Base-by-base conservation (phyloP, 1,140 invertebrate species). In the Camponotus vicinus region DNA sequence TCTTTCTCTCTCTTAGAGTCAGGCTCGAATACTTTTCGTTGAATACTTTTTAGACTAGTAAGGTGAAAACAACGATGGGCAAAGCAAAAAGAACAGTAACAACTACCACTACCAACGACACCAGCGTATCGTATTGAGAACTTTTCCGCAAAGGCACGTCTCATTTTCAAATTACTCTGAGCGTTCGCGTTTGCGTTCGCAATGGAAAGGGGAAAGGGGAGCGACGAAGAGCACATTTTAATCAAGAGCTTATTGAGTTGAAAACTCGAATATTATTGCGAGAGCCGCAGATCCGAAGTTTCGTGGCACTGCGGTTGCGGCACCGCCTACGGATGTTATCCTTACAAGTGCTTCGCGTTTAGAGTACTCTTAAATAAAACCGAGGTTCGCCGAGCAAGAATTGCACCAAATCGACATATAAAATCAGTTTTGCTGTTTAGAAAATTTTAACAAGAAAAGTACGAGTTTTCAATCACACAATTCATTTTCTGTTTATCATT, bases 251-350 rank as follows among this genome's bases (percentile, higher is more conserved):
- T 90, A 92, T 93, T 89, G 90, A 91, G 91, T 92, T 91, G 89
- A 91, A 91, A 93, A 92, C 91, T 92, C 86, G 91, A 92, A 92
- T 92, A 92, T 92, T 88, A 93, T 92, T 92, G 91, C 92, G 78
- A 86, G 77, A 73, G n/a, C 63, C 52, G 64, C 79, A 73, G 57
- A 40, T 55, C 55, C 70, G 32, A 89, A 91, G 89, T 91, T 91
- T 91, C 66, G 61, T 88, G 64, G 63, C 57, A 61, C 40, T 52
- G 27, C 34, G 73, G 61, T 61, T 57, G 76, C 77, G 76, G 61
- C 52, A 82, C 84, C 76, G 40, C 76, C 79, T 82, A 76, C 83
- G 55, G 71, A 82, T 66, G 64, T 70, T 66, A 86, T 82, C 59
- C 52, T 71, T 75, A 55, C 70, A 69, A 59, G 64, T 66, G 32